Evolutionary conservation across 2,113 vertebrate species (phyloP), one percentile per base, ranked within the genome.

Genomic region (Carassius carassius): DNA sequence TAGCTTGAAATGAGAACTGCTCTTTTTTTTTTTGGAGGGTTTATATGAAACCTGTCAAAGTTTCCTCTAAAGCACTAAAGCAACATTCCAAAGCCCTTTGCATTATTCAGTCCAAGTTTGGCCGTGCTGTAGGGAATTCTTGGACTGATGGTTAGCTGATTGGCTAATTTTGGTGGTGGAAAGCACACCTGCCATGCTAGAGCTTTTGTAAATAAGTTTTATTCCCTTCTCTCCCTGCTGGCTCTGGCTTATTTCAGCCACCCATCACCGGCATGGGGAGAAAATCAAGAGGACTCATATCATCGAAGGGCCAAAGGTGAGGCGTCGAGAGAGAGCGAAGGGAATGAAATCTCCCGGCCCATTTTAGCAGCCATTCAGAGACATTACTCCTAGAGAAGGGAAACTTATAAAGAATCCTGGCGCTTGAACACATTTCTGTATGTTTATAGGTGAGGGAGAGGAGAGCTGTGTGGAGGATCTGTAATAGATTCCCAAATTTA

Each of bases 271-370:
- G 93, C 85, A 69, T 81, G 87, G 85, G 90, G 91, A 92, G 93
- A 94, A 95, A 96, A 86, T 72, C 86, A 72, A 88, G 87, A 83
- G 84, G 96, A 95, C 95, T 97, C 95, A 96, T 96, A 97, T 97
- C 95, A 96, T 97, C 93, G 94, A 91, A 92, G 93, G 95, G 96
- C 94, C 95, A 98, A 97, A 98, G 97, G 96, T 97, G 96, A 97
- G 96, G 95, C 95, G 95, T 95, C 95, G 96, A 94, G 95, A 97
- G 95, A 98, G 95, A 96, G 96, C 95, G 94, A 94, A 92, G 86
- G 95, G 95, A 97, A 97, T 96, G 95, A 96, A 96, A 98, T 97
- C 97, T 96, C 96, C 94, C 93, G 96, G 94, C 94, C 95, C 94
- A 96, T 97, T 96, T 95, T 90, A 89, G 95, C 93, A 96, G 95